Percentiles rank a stretch among this genome's conserved stretches.
These are phyloP conservation scores for Jordanella pulchra DNA, from an alignment of 2,797 vertebrate genomes.

Conservation along the genomic window DNA sequence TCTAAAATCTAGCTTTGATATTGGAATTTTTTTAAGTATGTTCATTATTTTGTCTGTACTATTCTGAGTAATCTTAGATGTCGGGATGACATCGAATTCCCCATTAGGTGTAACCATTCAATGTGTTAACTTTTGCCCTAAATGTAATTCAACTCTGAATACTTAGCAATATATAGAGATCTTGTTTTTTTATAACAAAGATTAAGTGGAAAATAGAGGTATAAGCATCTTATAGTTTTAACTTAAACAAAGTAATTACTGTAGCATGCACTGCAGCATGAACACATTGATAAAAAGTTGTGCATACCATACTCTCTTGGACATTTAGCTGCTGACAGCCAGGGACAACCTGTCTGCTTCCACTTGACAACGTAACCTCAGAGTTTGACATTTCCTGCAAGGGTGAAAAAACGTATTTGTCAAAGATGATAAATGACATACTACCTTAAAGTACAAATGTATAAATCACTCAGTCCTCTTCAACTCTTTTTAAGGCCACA, in stretches of 20 bases:
- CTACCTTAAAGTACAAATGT: constrained; percentile 22
- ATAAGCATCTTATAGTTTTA: too few species aligned
- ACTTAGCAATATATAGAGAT: background rate
- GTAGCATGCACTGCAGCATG: background rate
- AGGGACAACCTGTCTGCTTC: constrained; percentile 74
- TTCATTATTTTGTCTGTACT: background rate
- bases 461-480: constrained; percentile 2
- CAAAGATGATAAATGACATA: constrained; percentile 31
- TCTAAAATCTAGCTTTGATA: background rate
- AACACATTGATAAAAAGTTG: constrained; percentile 29
- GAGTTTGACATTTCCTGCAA: constrained; percentile 81
- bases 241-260: too few species aligned
- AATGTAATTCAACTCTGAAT: background rate
- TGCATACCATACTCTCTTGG: constrained; percentile 83
- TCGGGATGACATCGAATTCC: background rate
- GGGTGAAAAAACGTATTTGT: constrained; percentile 44
- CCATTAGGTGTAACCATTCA: background rate
- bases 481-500: constrained; percentile 22
- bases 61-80: background rate
- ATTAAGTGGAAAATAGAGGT: too few species aligned
- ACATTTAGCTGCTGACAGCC: constrained; percentile 74
- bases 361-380: constrained; percentile 74
- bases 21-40: background rate
- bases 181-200: background rate
- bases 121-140: background rate